Evolutionary conservation across 1,140 invertebrate species (phyloP), one percentile per base, ranked within the genome.

Genomic region (Cotesia glomerata): DNA sequence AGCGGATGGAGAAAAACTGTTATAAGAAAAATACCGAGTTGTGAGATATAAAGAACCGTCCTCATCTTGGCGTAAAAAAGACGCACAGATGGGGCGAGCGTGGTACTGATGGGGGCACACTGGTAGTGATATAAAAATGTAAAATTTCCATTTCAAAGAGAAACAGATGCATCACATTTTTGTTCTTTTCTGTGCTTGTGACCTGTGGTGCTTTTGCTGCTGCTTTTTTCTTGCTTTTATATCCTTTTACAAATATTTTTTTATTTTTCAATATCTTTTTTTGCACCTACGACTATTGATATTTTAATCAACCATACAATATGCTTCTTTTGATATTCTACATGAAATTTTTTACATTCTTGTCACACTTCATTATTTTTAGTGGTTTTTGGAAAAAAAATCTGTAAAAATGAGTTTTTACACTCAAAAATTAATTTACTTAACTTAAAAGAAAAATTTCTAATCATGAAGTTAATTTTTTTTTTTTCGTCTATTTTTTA

Each of bases 61-160:
- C n/a, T 64, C 39, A 49, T 64, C 26, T 18, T 16, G 35, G 35
- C 14, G 52, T 35, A 13, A 59, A 68, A 59, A 59, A 68, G 66
- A 68, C 54, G n/a, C 18, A 49, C 36, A 14, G 4, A 51, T 36
- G n/a, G 35, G 45, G 49, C 11, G 39, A 45, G 11, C 11, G 39
- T 45, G 39, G 39, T 45, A 45, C 39, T 45, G 39, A 45, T 45
- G 39, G 39, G 39, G 8, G 8, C 11, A 34, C 58, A 49, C 14
- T 62, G 62, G 32, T 58, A 18, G 62, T 49, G 49, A 49, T 26
- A 67, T 72, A 72, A 58, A 72, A 72, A 72, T 72, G 62, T 56
- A 16, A 72, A 72, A 72, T 72, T 72, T 72, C 62, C 70, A 72
- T 72, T 65, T 72, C 70, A 72, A 72, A 65, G 56, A 26, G 32